Conservation (phyloP, 2,113 vertebrate species). For the Trogon melanurus region DNA sequence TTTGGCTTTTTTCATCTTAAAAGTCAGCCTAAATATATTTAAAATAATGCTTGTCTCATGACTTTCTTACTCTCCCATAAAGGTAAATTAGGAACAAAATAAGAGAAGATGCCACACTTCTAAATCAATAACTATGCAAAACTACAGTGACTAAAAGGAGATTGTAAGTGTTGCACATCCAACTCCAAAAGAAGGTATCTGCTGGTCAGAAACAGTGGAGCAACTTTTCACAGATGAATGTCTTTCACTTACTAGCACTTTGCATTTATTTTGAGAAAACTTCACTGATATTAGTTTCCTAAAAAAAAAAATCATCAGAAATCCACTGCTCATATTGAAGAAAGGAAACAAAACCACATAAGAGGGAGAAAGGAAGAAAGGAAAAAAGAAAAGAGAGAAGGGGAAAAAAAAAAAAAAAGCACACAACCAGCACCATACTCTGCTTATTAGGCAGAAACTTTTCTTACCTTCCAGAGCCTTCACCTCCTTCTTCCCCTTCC, state of each 20-base stretch:
- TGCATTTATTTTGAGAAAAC: background rate
- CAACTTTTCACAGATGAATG: background rate
- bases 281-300: background rate
- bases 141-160: background rate
- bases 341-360: background rate
- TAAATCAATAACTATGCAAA: background rate
- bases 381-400: background rate
- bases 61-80: background rate
- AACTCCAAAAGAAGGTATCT: background rate
- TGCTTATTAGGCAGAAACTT: background rate
- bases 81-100: background rate
- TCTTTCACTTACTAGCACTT: background rate
- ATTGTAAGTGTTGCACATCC: background rate
- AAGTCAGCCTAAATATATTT: background rate
- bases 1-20: background rate
- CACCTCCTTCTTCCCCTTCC: rapidly evolving
- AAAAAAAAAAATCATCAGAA: background rate
- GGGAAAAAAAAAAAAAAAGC: background rate
- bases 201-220: background rate
- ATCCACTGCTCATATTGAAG: background rate
- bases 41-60: rapidly evolving
- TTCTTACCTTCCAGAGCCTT: background rate
- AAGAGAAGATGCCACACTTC: background rate
- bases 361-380: background rate
- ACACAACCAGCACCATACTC: rapidly evolving